These are phyloP conservation scores for Dendrocopos noguchii DNA, from an alignment of 2,113 vertebrate genomes.

Conservation along the genomic window DNA sequence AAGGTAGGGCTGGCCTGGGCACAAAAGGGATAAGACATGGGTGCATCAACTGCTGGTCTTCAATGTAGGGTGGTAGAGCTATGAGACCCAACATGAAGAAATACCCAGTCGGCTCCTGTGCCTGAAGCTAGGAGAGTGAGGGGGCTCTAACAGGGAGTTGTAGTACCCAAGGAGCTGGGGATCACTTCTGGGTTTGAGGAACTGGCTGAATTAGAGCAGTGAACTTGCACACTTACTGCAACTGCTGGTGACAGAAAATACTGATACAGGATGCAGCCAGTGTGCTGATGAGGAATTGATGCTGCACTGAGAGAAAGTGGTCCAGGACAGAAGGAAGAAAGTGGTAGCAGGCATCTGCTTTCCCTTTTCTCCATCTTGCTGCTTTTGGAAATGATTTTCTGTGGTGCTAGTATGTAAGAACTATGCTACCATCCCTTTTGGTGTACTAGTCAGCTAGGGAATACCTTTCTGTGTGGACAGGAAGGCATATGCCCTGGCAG, in stretches of 20 bases:
- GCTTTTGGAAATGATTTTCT: background rate
- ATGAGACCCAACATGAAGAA: fast-evolving
- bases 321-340: background rate
- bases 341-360: background rate
- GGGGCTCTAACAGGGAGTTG: background rate
- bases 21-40: background rate
- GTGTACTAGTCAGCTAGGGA: background rate
- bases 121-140: background rate
- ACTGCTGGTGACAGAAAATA: background rate
- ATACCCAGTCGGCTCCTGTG: background rate
- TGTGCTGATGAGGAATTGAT: background rate
- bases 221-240: fast-evolving
- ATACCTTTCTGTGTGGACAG: background rate
- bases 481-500: background rate
- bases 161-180: background rate
- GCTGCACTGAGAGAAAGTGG: background rate
- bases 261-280: background rate
- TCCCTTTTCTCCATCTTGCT: background rate
- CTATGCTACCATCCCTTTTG: background rate
- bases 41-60: background rate
- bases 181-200: background rate
- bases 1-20: slow-evolving; percentile 76
- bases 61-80: background rate
- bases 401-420: background rate
- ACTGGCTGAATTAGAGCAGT: background rate